phyloP scores from a whole-genome alignment of 2,888 invertebrate genomes.

The Tenthredo distinguenda region DNA sequence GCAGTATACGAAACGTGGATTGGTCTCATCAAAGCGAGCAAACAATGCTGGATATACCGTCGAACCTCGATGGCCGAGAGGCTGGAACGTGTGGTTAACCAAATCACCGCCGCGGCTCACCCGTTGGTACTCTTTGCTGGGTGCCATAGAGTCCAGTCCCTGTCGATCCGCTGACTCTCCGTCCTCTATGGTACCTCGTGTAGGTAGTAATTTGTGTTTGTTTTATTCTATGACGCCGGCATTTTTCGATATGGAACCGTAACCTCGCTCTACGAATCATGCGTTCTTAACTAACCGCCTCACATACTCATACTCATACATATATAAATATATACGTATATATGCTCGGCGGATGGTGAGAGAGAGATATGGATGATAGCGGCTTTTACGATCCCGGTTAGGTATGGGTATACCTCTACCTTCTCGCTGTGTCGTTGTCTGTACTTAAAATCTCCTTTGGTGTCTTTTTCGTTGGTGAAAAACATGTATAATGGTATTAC shows the following conservation, averaged over 20 bases:
- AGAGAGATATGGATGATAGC: neutral
- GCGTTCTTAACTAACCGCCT: constrained; percentile 32
- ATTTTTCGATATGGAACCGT: constrained; percentile 48
- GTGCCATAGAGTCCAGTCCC: constrained; percentile 47
- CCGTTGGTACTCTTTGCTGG: constrained; percentile 43
- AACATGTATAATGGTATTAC: neutral
- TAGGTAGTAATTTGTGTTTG: constrained; percentile 66
- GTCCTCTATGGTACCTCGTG: constrained; percentile 40
- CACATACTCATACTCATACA: neutral
- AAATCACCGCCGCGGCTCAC: constrained; percentile 69
- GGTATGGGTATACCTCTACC: neutral
- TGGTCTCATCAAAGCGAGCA: constrained; percentile 78
- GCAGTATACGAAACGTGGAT: constrained; percentile 72
- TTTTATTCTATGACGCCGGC: constrained; percentile 60
- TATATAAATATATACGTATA: no score
- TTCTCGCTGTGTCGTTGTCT: neutral
- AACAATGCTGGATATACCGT: constrained; percentile 76
- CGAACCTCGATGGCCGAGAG: constrained; percentile 70
- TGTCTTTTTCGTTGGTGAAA: neutral
- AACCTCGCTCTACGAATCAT: constrained; percentile 27
- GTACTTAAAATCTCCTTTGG: neutral
- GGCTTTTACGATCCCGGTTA: neutral
- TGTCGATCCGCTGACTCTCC: constrained; percentile 27
- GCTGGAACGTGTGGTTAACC: constrained; percentile 76
- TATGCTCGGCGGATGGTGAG: neutral